Evolutionary conservation across 1,140 invertebrate genomes (phyloP).

Genomic region (Hydropsyche tenuis): DNA sequence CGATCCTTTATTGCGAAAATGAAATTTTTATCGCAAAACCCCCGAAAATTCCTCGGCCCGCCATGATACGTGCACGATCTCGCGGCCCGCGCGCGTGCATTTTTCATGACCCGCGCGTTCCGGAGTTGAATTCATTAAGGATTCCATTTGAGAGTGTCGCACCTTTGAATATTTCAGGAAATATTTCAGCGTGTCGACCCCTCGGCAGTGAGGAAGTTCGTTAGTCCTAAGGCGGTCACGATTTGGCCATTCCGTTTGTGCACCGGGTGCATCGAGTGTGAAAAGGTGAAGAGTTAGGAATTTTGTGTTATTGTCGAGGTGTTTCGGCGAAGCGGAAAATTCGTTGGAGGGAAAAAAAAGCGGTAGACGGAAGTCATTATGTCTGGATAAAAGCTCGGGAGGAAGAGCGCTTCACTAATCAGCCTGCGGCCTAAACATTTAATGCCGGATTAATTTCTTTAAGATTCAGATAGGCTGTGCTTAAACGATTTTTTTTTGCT

Average conservation of each 20-base stretch:
- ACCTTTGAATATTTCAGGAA: conserved; percentile 12
- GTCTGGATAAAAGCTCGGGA: conserved; percentile 8
- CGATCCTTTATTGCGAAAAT: too few species aligned
- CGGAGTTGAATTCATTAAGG: conserved; percentile 23
- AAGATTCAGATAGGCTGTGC: neutral
- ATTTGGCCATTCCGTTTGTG: too few species aligned
- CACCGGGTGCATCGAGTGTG: too few species aligned
- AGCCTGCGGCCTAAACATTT: conserved; percentile 9
- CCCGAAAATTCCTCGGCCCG: too few species aligned
- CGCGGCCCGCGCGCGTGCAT: neutral
- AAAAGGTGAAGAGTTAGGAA: too few species aligned
- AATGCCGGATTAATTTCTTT: conserved; percentile 20
- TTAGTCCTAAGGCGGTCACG: too few species aligned
- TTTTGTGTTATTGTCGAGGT: too few species aligned
- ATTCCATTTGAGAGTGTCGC: conserved; percentile 27
- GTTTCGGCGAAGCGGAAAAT: too few species aligned
- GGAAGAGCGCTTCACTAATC: conserved; percentile 19
- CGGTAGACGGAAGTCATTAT: conserved; percentile 12
- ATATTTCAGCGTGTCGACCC: neutral
- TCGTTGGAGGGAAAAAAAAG: neutral
- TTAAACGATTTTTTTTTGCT: too few species aligned
- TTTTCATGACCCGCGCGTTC: neutral
- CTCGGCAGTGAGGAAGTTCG: too few species aligned
- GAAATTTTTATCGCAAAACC: too few species aligned
- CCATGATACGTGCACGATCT: too few species aligned